Evolutionary conservation across 2,888 invertebrate species (phyloP), one percentile per base, ranked within the genome.

Genomic region (Drosophila peninsularis): DNA sequence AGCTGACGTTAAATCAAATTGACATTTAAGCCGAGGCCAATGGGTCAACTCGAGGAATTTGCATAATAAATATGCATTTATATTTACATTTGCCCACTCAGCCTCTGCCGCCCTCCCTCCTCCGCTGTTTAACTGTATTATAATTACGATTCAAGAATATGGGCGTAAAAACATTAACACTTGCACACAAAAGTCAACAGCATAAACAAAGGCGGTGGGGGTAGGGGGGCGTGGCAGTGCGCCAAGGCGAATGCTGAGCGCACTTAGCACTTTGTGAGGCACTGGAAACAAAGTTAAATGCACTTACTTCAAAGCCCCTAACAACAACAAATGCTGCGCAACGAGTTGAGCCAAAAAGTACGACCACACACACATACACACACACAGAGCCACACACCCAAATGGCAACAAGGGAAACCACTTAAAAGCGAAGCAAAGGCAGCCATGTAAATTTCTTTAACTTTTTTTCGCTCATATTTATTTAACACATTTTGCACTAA

Each of bases 341-440:
- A 76, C 80, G 80, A 80, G 80, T 82, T 82, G 74, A 63, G 77
- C 80, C 80, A 83, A 80, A 80, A 75, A 73, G 70, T 80, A 78
- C 71, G 82, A 73, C 83, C 55, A 64, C 71, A 70, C 52, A 73
- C 62, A 61, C 65, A 68, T 45, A 62, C 55, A 54, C 47, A 58
- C 45, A 50, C 42, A 69, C 49, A 57, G 34, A 42, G 54, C 36
- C 60, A 54, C 45, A 36, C 56, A 37, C 57, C 41, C 39, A 64
- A 56, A 52, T 62, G 61, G 70, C 82, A 84, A 80, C 80, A 80
- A 80, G 81, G 80, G 84, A 80, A 80, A 83, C 84, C 80, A 80
- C 80, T 80, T 83, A 80, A 81, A 80, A 83, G 78, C 80, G 83
- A 83, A 83, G 81, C 65, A 80, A 80, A 74, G 71, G 84, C 74